phyloP scores from a whole-genome alignment of 2,797 vertebrate genomes.

The Aeoliscus strigatus region DNA sequence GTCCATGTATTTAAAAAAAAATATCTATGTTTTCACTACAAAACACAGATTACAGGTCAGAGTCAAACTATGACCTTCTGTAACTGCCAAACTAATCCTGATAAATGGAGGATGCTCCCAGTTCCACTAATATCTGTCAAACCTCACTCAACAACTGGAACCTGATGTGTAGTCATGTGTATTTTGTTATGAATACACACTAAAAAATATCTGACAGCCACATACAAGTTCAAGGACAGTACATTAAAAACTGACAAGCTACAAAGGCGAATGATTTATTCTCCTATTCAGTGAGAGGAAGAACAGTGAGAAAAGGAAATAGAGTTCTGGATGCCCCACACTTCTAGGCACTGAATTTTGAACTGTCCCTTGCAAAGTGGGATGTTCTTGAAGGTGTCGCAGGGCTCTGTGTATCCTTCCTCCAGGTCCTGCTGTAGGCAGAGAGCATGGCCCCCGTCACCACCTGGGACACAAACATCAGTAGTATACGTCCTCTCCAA shows the following conservation, averaged over 20 bases:
- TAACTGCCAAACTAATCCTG: too few relatives aligned
- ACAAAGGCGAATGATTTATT: neutral
- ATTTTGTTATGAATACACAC: neutral
- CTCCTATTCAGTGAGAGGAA: conserved; percentile 14
- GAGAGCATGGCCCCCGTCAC: conserved; percentile 78
- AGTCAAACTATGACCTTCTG: too few relatives aligned
- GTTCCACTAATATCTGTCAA: too few relatives aligned
- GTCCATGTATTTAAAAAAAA: too few relatives aligned
- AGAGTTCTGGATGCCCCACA: conserved; percentile 82
- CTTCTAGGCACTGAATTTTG: conserved; percentile 81
- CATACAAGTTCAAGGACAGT: conserved; percentile 7
- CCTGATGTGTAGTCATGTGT: neutral
- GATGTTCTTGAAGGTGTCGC: conserved; percentile 83
- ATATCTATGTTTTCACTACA: too few relatives aligned
- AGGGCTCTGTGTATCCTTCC: conserved; percentile 71
- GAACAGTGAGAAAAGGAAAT: conserved; percentile 45
- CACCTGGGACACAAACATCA: conserved; percentile 77
- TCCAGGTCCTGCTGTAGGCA: conserved; percentile 71
- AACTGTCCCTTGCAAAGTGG: conserved; percentile 80
- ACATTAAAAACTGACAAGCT: neutral
- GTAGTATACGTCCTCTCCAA: too few relatives aligned
- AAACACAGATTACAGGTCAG: too few relatives aligned
- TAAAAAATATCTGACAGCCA: conserved; percentile 1
- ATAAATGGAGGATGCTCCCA: too few relatives aligned
- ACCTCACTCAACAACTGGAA: neutral